Conservation (phyloP, 2,888 invertebrate genomes). For the Ormyrus rosae region DNA sequence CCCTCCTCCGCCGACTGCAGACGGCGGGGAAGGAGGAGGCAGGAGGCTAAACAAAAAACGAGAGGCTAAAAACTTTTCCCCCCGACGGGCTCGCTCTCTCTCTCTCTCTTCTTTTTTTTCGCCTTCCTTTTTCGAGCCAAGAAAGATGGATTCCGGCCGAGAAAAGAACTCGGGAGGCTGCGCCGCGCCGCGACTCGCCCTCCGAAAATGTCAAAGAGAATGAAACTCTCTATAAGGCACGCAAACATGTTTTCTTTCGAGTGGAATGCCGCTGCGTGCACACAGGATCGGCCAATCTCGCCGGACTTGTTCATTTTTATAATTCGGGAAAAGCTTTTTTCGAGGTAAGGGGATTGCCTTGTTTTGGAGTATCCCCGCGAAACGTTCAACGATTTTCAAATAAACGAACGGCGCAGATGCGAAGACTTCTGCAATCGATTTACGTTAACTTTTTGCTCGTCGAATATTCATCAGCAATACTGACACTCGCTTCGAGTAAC, state of each 20-base stretch:
- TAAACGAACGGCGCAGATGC: too few relatives aligned
- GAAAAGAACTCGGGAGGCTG: slow-evolving; percentile 60
- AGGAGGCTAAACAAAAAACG: slow-evolving; percentile 36
- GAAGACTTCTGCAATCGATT: too few relatives aligned
- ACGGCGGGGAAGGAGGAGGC: neutral
- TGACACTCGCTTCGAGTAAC: too few relatives aligned
- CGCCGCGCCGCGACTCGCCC: slow-evolving; percentile 55
- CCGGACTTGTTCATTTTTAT: neutral
- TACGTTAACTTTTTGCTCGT: too few relatives aligned
- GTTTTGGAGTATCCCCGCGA: neutral
- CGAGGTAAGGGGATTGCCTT: neutral
- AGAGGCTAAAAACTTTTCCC: slow-evolving; percentile 23
- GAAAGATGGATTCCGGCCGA: slow-evolving; percentile 67
- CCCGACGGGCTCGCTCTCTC: neutral
- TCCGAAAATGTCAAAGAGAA: slow-evolving; percentile 39
- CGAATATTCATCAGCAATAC: too few relatives aligned
- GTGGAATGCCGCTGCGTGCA: neutral
- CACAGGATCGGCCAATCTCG: neutral
- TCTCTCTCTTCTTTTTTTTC: neutral
- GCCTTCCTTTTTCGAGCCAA: slow-evolving; percentile 32
- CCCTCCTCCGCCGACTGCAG: neutral
- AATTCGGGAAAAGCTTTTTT: neutral
- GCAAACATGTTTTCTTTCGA: neutral
- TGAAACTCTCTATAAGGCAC: neutral
- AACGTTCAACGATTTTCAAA: too few relatives aligned